Conservation (phyloP, 2,888 invertebrate genomes). For the Cordilura impudica region DNA sequence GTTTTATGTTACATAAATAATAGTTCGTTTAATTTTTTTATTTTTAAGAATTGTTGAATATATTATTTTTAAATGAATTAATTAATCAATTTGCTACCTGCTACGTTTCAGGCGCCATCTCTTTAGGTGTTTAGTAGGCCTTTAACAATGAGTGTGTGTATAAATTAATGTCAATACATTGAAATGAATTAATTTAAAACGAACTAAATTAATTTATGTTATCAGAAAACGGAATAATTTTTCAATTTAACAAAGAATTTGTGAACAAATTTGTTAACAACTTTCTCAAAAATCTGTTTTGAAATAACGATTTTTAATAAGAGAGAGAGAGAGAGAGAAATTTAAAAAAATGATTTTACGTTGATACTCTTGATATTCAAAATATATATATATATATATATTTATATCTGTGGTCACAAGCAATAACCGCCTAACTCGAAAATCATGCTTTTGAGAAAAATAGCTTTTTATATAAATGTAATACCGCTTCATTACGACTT, state of each 20-base stretch:
- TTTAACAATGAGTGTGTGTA: not conserved
- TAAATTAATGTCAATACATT: conserved; percentile 17
- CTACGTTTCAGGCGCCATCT: conserved; percentile 48
- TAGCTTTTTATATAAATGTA: too few relatives aligned
- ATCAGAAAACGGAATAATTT: not conserved
- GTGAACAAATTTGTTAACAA: conserved; percentile 30
- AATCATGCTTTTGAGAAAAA: too few relatives aligned
- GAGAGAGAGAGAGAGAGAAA: too few relatives aligned
- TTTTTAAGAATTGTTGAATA: conserved; percentile 19
- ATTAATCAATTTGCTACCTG: conserved; percentile 42
- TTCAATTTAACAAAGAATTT: conserved; percentile 7
- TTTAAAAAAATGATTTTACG: not conserved
- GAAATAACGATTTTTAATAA: too few relatives aligned
- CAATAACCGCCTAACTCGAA: too few relatives aligned
- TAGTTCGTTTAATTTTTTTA: conserved; percentile 16
- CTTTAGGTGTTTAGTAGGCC: not conserved
- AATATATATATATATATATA: too few relatives aligned
- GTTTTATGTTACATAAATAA: too few relatives aligned
- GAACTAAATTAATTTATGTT: not conserved
- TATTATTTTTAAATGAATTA: conserved; percentile 26
- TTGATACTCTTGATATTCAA: too few relatives aligned
- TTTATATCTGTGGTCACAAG: too few relatives aligned
- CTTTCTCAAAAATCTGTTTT: too few relatives aligned
- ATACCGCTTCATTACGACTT: too few relatives aligned
- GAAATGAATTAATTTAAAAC: not conserved